Percentiles rank a stretch among this genome's conserved stretches.
phyloP scores from a whole-genome alignment of 2,797 vertebrate species.

The Lepus oiostolus region DNA sequence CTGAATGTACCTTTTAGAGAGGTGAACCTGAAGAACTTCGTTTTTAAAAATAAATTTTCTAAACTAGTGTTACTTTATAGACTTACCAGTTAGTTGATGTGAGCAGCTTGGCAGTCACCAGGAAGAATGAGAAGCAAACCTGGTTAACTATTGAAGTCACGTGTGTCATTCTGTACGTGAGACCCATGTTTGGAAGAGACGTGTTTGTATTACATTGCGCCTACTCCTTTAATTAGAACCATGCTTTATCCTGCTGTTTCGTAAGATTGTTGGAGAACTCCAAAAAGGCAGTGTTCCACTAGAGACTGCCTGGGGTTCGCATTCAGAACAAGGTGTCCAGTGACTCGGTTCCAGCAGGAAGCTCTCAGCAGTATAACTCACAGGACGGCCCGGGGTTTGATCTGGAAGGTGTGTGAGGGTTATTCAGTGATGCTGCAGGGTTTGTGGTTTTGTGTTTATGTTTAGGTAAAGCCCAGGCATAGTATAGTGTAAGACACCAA shows the following conservation, averaged over 20 bases:
- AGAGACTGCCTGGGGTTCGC: not conserved
- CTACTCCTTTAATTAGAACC: slow-evolving; percentile 55
- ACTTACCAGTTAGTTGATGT: slow-evolving; percentile 40
- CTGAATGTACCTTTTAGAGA: slow-evolving; percentile 5
- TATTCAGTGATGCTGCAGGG: not conserved
- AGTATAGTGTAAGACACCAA: not conserved
- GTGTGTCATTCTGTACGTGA: not conserved
- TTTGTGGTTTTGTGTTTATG: no score
- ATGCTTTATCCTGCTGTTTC: not conserved
- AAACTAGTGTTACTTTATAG: no score
- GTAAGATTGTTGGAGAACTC: slow-evolving; percentile 50
- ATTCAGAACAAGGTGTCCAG: not conserved
- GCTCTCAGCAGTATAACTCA: not conserved
- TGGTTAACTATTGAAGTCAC: slow-evolving; percentile 2
- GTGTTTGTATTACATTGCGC: slow-evolving; percentile 30
- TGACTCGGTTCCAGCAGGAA: not conserved
- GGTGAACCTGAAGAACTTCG: not conserved
- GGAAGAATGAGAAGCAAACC: slow-evolving; percentile 15
- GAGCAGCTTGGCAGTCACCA: slow-evolving; percentile 31
- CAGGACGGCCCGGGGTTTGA: not conserved
- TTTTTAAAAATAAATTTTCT: slow-evolving; percentile 38
- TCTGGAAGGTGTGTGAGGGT: not conserved
- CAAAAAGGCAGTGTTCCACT: not conserved
- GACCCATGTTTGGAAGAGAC: not conserved
- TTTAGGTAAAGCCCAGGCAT: not conserved